These are phyloP conservation scores for Papilio polyxenes DNA, from an alignment of 1,140 invertebrate species.

Conservation along the genomic window DNA sequence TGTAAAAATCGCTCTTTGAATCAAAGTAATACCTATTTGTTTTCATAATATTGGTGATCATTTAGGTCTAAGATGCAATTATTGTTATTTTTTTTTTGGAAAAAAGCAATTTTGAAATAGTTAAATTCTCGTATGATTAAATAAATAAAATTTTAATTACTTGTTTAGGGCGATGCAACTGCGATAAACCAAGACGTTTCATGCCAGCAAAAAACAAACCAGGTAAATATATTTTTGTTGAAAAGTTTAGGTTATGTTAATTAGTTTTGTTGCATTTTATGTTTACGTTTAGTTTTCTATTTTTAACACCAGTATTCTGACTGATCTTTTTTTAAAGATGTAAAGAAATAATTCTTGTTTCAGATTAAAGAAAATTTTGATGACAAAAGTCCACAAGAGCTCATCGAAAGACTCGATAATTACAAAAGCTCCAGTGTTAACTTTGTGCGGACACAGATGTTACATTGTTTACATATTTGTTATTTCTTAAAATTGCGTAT, in stretches of 20 bases:
- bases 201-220: slow-evolving; percentile 43
- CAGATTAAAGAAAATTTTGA: slow-evolving; percentile 51
- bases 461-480: background rate
- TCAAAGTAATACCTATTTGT: too few relatives aligned
- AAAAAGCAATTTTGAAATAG: too few relatives aligned
- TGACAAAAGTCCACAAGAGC: slow-evolving; percentile 49
- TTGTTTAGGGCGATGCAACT: slow-evolving; percentile 60
- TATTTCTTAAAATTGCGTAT: background rate
- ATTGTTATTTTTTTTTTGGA: too few relatives aligned
- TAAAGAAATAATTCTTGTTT: slow-evolving; percentile 34
- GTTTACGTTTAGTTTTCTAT: background rate
- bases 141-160: background rate
- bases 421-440: slow-evolving; percentile 59
- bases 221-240: slow-evolving; percentile 39
- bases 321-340: background rate
- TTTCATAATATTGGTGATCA: too few relatives aligned
- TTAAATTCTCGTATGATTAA: background rate
- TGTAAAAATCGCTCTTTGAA: too few relatives aligned
- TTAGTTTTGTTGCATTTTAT: background rate
- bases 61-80: too few relatives aligned
- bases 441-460: slow-evolving; percentile 52
- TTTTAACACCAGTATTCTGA: background rate
- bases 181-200: slow-evolving; percentile 51
- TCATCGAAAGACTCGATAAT: slow-evolving; percentile 60
- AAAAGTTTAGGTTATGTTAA: background rate